Base-by-base conservation (phyloP, 1,140 invertebrate genomes). In the Brachionus rotundiformis region DNA sequence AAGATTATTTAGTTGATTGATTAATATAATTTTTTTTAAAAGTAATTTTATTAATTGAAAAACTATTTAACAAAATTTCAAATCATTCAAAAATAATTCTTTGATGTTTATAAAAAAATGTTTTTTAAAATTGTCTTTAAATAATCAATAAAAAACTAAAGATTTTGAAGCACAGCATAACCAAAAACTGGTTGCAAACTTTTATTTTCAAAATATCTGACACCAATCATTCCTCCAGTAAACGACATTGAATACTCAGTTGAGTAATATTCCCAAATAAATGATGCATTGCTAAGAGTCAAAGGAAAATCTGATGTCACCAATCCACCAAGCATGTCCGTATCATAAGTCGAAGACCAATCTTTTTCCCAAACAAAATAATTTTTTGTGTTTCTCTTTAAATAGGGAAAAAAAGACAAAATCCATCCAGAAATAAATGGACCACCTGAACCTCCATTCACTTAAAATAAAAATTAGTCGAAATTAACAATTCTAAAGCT, bases 311-410 rank as follows among this genome's bases (percentile, higher is more conserved):
- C 77, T 3, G 29, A 13, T 25, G 77, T 39, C 6, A 47, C 10
- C 8, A 81, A 19, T 16, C 54, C 54, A 47, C 29, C 23, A 6
- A 63, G 13, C n/a, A 47, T 19, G n/a, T 65, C 44, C 10, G 10
- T 7, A 29, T 39, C 23, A 63, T 27, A 29, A 11, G 11, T 49
- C n/a, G 16, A 33, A 31, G n/a, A 33, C 76, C 76, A 79, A 54
- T 54, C 54, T 63, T 79, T 79, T 63, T 79, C 76, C 76, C 76
- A 79, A 1, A 79, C 76, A 39, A 79, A 79, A 79, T 79, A 79
- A 63, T 79, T 79, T 54, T 31, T 63, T 2, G 7, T 54, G 23
- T 54, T 63, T 19, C 27, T 79, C 25, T 54, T 79, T 10, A 79
- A 39, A 49, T 79, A 79, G 5, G 76, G 54, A 81, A 63, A 81